Evolutionary conservation across 2,113 vertebrate genomes (phyloP), one percentile per base, ranked within the genome.

Genomic region (Pterophyllum scalare): DNA sequence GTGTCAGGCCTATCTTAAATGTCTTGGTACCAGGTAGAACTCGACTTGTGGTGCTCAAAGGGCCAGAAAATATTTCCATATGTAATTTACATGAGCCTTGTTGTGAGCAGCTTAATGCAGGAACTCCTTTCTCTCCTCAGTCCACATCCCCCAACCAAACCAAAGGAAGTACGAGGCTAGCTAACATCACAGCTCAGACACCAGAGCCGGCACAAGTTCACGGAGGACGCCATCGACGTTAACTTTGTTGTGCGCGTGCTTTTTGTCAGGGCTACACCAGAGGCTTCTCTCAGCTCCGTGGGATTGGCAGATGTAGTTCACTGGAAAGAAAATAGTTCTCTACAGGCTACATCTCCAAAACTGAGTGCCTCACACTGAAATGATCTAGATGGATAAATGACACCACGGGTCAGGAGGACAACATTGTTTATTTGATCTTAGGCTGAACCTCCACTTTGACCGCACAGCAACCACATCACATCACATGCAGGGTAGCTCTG

Each of bases 241-340:
- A 14, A 54, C 28, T 46, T 0, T 72, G 67, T 72, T 72, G 67
- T 54, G 26, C 46, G 8, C 0, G 0, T 14, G 67, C 67, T 33
- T n/a, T 72, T 54, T 72, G 67, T 33, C 0, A 2, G 46, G 46
- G 19, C 2, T 72, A 54, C 6, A 33, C 43, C 24, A 19, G 31
- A 54, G 67, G 46, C 26, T 52, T 52, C 67, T 24, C 26, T 54
- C 67, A n/a, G 26, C 26, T 31, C 67, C 52, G 26, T n/a, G 43
- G 67, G 67, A 31, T 31, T 52, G 26, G 2, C 65, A 72, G 6
- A 19, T 52, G 11, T 31, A 72, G 26, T 72, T 72, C 11, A 52
- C 17, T 52, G 43, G 65, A 72, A 72, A 19, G 26, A 33, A 72
- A 72, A 72, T 72, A 72, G 17, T 33, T 72, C 46, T 72, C 67